Conservation (phyloP, 2,797 vertebrate genomes). For the Paguma larvata region DNA sequence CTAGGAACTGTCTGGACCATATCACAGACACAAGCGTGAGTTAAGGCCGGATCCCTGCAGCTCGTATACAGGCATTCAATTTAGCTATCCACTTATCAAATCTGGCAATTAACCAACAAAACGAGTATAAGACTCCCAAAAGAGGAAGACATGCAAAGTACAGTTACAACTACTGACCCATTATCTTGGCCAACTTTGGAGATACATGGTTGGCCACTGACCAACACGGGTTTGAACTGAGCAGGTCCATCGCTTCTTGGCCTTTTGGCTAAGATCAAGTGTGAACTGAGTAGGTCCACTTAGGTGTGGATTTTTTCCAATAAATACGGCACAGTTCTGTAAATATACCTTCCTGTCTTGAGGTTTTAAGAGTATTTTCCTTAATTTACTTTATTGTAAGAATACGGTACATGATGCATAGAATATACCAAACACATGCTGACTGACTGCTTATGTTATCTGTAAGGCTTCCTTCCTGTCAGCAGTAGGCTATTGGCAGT, state of each 20-base stretch:
- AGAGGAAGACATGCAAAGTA: neutral
- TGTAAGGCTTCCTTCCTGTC: neutral
- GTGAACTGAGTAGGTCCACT: neutral
- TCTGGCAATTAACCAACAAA: neutral
- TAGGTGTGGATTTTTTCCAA: neutral
- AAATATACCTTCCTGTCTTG: neutral
- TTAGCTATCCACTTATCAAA: neutral
- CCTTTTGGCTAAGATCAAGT: no score
- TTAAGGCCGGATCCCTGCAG: neutral
- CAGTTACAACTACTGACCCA: neutral
- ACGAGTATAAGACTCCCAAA: neutral
- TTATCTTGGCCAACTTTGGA: neutral
- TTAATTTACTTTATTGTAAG: neutral
- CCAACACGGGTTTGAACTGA: neutral
- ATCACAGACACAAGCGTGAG: neutral
- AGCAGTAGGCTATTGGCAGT: neutral
- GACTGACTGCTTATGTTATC: neutral
- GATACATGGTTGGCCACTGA: neutral
- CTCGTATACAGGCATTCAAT: accelerated
- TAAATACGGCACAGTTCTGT: neutral
- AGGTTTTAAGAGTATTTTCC: neutral
- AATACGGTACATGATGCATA: neutral
- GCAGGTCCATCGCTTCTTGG: no score
- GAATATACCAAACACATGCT: neutral
- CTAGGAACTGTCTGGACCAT: neutral